Conservation (phyloP, 2,888 invertebrate genomes). For the Temnothorax rugatulus region DNA sequence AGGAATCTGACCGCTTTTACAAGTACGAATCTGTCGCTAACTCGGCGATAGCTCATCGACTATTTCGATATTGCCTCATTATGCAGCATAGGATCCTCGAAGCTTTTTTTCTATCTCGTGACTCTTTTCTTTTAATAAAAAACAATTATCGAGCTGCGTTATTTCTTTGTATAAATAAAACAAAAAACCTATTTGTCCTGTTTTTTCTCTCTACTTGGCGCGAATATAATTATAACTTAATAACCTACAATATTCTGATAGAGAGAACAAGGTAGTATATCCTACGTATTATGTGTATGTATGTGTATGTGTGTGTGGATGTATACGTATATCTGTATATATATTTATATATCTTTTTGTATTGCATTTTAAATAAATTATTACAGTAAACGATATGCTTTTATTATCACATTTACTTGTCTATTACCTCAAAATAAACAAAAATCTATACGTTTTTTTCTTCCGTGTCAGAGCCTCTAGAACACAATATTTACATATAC, state of each 20-base stretch:
- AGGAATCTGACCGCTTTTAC: constrained; percentile 20
- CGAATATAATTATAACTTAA: constrained; percentile 7
- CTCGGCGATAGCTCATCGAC: background rate
- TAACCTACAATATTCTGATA: constrained; percentile 17
- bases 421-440: background rate
- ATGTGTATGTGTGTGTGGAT: background rate
- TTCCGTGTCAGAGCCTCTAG: background rate
- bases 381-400: background rate
- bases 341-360: background rate
- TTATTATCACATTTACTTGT: background rate
- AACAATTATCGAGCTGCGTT: background rate
- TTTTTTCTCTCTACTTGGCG: background rate
- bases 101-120: too few species aligned
- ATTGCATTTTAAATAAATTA: background rate
- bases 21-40: constrained; percentile 28
- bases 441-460: constrained; percentile 16
- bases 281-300: background rate
- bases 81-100: too few species aligned
- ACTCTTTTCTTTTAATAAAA: background rate
- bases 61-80: background rate
- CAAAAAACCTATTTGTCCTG: background rate
- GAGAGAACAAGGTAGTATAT: too few species aligned
- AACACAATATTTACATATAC: constrained; percentile 38
- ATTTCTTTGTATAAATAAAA: background rate
- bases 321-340: background rate